A percentile compares a stretch with the other conserved stretches of the same genome.
Evolutionary conservation across 1,140 invertebrate genomes (phyloP).

Genomic region (Sycobia sp.): DNA sequence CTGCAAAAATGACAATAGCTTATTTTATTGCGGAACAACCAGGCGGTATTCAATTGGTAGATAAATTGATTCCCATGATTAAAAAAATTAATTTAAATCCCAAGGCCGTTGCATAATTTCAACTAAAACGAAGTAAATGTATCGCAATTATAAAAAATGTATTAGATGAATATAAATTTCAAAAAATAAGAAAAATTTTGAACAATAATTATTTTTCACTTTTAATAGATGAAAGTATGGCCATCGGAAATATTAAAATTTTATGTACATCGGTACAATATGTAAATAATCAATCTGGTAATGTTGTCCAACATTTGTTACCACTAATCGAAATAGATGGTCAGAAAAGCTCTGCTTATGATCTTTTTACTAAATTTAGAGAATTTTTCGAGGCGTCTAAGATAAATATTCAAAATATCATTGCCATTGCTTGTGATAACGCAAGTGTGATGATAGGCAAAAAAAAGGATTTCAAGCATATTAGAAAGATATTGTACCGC

Average conservation of each 20-base stretch:
- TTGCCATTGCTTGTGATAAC: neutral
- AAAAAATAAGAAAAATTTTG: neutral
- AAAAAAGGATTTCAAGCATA: neutral
- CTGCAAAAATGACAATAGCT: too few relatives aligned
- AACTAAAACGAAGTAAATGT: neutral
- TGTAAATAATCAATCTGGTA: neutral
- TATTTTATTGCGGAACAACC: neutral
- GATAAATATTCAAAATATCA: neutral
- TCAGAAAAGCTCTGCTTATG: neutral
- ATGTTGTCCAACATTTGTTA: neutral
- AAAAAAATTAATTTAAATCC: neutral
- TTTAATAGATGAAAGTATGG: neutral
- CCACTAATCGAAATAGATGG: too few relatives aligned
- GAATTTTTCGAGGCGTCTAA: neutral
- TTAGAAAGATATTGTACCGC: neutral
- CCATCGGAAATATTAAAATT: neutral
- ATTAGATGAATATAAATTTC: neutral
- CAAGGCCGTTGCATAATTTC: neutral
- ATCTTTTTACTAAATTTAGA: neutral
- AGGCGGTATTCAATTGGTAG: neutral
- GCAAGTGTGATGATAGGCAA: neutral
- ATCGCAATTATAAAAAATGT: conserved; percentile 1
- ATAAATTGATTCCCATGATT: neutral
- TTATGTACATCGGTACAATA: neutral
- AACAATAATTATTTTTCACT: neutral